Evolutionary conservation across 2,888 invertebrate genomes (phyloP).

Genomic region (Sinopyrophorus schimmeli): DNA sequence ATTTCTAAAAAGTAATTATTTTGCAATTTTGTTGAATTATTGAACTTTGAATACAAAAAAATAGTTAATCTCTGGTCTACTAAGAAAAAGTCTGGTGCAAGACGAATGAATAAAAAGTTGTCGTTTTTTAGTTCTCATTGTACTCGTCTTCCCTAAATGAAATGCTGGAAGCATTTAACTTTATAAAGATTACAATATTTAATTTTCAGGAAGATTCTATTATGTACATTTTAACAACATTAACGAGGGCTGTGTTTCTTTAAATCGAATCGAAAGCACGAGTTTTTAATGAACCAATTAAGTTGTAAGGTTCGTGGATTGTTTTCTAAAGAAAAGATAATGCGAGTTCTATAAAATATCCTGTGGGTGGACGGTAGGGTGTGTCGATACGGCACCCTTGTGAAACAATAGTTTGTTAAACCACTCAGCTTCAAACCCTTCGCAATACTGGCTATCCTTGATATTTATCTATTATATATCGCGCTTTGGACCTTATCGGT

Average conservation of each 20-base stretch:
- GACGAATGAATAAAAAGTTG: no score
- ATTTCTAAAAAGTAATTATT: no score
- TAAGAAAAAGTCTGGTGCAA: no score
- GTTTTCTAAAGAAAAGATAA: conserved; percentile 27
- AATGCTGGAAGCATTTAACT: conserved; percentile 37
- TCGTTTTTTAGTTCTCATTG: no score
- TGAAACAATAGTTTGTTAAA: conserved; percentile 36
- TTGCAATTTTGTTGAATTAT: no score
- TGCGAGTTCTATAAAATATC: conserved; percentile 25
- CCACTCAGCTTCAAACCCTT: conserved; percentile 26
- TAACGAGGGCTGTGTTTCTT: conserved; percentile 33
- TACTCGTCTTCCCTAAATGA: conserved; percentile 35
- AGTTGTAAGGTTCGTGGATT: conserved; percentile 34
- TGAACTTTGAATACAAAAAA: no score
- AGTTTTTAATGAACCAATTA: conserved; percentile 40
- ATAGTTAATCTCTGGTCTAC: no score
- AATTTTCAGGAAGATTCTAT: conserved; percentile 36
- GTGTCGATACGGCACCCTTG: conserved; percentile 30
- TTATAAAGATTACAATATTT: conserved; percentile 38
- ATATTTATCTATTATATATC: conserved; percentile 37
- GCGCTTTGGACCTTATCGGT: conserved; percentile 16
- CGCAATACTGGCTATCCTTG: conserved; percentile 28
- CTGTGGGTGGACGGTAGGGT: conserved; percentile 17
- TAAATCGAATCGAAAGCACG: conserved; percentile 27
- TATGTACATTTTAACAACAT: conserved; percentile 36